Conservation (phyloP, 2,797 vertebrate species). For the Strix occidentalis region DNA sequence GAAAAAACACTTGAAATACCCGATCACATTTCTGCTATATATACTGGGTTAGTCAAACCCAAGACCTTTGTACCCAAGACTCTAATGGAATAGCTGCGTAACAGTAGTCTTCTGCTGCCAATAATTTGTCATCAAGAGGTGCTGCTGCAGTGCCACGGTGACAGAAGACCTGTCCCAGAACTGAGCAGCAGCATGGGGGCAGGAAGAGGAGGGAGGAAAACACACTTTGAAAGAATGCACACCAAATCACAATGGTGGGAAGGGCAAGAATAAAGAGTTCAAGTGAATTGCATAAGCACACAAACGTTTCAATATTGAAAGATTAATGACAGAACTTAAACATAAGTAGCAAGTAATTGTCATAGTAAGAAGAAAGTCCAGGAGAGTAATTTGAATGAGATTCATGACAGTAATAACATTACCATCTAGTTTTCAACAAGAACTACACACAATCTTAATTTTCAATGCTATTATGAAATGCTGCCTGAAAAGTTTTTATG, state of each 20-base stretch:
- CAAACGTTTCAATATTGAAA: neutral
- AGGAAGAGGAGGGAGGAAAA: neutral
- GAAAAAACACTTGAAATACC: neutral
- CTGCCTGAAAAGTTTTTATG: conserved; percentile 53
- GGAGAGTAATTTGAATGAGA: conserved; percentile 33
- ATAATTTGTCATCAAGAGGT: neutral
- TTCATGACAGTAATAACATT: conserved; percentile 50
- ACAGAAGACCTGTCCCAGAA: neutral
- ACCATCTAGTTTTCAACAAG: conserved; percentile 1
- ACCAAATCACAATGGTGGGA: neutral
- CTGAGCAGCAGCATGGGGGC: neutral
- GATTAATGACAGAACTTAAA: conserved; percentile 1
- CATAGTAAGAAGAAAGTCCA: conserved; percentile 34
- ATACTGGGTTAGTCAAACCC: neutral
- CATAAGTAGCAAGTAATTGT: conserved; percentile 18
- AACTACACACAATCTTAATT: conserved; percentile 43
- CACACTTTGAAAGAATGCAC: neutral
- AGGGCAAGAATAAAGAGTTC: neutral
- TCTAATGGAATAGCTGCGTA: neutral
- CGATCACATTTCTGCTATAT: neutral
- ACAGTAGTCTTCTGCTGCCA: neutral
- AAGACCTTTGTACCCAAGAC: neutral
- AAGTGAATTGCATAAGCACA: neutral
- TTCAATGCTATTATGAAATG: conserved; percentile 28
- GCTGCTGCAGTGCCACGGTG: neutral